Evolutionary conservation across 1,140 invertebrate species (phyloP), one percentile per base, ranked within the genome.

Genomic region (Whitmania pigra): DNA sequence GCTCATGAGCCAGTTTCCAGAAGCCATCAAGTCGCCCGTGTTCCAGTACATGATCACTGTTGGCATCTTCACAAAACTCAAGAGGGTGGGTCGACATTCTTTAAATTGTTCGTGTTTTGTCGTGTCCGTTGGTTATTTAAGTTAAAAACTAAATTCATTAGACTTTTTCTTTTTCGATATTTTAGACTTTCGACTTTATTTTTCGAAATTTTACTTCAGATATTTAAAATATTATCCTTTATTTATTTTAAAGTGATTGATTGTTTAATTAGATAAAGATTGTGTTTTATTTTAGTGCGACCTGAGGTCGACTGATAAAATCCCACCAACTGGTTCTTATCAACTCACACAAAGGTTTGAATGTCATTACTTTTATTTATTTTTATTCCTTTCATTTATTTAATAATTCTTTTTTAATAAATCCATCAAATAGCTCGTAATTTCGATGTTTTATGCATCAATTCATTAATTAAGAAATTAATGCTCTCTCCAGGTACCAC

Each of bases 1-100:
- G 43, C 67, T 78, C 13, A 69, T 78, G 0, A 76, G 68, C 20
- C 76, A 77, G 71, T 78, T 78, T 68, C 76, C 78, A 43, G 73
- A 76, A 29, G 22, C 40, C 0, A 22, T 77, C 6, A 55, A 76
- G 11, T 66, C 40, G 11, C 29, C 67, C 18, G 75, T 76, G 1
- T 72, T 77, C 36, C 43, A 54, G 40, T 69, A 73, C 60, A 74
- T 77, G 67, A 67, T 73, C 17, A 36, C 25, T 40, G 74, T 75
- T 36, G 73, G 75, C 31, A 73, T 77, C 27, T 73, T 77, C 27
- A 75, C 74, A 4, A 69, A 55, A 20, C 57, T 75, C 25, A 74
- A 74, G 53, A 73, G 54, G 68, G 72, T 73, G 11, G 36, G 69
- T 70, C 5, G 36, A 22, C 13, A 15, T n/a, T 63, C 57, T 13